Conservation (phyloP, 2,888 invertebrate species). For the Coelinius sp. region DNA sequence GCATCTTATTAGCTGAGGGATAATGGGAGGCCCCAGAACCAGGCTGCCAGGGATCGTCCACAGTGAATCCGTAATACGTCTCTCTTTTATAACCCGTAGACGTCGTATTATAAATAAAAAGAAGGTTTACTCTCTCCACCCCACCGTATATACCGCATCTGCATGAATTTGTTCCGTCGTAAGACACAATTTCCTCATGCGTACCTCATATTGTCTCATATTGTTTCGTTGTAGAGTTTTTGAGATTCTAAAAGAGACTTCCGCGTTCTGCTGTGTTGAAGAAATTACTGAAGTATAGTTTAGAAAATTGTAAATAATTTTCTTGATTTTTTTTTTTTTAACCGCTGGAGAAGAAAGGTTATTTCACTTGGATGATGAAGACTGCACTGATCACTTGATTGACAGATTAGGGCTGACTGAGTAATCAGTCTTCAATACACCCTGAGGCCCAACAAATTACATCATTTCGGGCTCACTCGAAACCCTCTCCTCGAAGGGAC, state of each 20-base stretch:
- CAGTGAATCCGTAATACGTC: conserved; percentile 67
- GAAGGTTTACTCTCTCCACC: conserved; percentile 10
- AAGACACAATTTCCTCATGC: conserved; percentile 25
- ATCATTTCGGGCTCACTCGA: background rate
- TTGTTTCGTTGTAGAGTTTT: conserved; percentile 10
- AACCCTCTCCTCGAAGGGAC: background rate
- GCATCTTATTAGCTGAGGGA: conserved; percentile 54
- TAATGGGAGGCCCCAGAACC: conserved; percentile 48
- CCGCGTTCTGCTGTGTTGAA: background rate
- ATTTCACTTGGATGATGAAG: background rate
- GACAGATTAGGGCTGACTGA: background rate
- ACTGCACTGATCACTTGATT: background rate
- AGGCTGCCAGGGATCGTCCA: conserved; percentile 59
- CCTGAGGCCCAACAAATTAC: background rate
- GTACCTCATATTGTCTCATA: background rate
- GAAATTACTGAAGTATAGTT: background rate
- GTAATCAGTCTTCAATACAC: background rate
- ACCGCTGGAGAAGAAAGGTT: background rate
- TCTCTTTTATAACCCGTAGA: conserved; percentile 49
- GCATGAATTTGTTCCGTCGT: conserved; percentile 61
- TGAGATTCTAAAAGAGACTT: background rate
- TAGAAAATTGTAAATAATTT: background rate
- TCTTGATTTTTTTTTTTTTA: conserved; percentile 6
- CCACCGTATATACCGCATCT: conserved; percentile 47
- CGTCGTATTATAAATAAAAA: conserved; percentile 36